phyloP scores from a whole-genome alignment of 2,113 vertebrate species.

The Galbula dea region DNA sequence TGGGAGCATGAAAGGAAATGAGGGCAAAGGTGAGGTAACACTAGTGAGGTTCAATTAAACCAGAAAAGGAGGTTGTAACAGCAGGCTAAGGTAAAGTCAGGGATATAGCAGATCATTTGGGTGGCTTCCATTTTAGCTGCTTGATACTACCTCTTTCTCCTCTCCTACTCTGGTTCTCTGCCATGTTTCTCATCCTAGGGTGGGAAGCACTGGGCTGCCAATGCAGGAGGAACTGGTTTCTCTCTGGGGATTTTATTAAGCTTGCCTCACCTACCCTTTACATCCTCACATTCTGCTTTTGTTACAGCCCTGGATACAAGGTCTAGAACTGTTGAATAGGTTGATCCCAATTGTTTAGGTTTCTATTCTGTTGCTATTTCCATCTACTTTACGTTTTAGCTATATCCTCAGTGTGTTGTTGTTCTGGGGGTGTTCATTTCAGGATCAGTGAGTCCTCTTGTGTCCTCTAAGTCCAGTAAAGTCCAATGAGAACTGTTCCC shows the following conservation, averaged over 20 bases:
- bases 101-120: neutral
- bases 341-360: neutral
- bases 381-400: neutral
- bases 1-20: neutral
- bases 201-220: neutral
- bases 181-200: rapidly evolving
- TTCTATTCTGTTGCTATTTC: neutral
- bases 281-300: neutral
- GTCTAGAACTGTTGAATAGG: neutral
- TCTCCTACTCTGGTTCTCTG: neutral
- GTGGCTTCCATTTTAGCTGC: neutral
- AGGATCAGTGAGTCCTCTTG: neutral
- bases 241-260: neutral
- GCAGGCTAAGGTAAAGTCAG: neutral
- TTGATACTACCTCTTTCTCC: neutral
- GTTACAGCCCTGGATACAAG: neutral
- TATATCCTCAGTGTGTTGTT: neutral
- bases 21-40: neutral
- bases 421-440: neutral
- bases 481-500: neutral
- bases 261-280: neutral
- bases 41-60: neutral
- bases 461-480: neutral
- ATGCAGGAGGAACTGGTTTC: neutral
- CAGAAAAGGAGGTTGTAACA: neutral